These are phyloP conservation scores for Vombatus ursinus DNA, from an alignment of 2,113 vertebrate species.

Conservation along the genomic window DNA sequence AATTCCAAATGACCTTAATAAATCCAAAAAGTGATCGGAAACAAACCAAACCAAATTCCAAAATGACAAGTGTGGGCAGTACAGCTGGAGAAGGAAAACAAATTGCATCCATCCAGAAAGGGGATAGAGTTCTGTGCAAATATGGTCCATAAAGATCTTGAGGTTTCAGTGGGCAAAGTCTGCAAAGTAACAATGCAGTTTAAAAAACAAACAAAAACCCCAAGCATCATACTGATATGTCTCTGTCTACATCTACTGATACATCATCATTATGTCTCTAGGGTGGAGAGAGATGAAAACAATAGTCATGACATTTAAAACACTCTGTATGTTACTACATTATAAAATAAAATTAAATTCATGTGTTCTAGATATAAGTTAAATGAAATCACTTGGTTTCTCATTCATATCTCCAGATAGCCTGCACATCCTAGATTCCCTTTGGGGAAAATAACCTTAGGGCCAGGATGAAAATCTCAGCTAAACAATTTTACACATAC, in stretches of 20 bases:
- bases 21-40: constrained; percentile 3
- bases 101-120: neutral
- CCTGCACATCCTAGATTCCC: neutral
- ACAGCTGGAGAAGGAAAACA: neutral
- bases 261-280: neutral
- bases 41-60: neutral
- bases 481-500: neutral
- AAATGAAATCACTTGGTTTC: neutral
- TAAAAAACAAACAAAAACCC: neutral
- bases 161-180: neutral
- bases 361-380: neutral
- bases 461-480: neutral
- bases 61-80: neutral
- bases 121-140: neutral
- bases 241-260: neutral
- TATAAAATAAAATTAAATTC: neutral
- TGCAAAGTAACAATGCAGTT: neutral
- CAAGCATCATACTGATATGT: neutral
- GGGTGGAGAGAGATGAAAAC: neutral
- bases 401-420: neutral
- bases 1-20: neutral
- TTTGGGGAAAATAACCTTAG: neutral
- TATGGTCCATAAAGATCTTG: neutral
- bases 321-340: neutral
- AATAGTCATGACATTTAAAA: neutral